Evolutionary conservation across 2,797 vertebrate species (phyloP).

Genomic region (Myoxocephalus aenaeus): DNA sequence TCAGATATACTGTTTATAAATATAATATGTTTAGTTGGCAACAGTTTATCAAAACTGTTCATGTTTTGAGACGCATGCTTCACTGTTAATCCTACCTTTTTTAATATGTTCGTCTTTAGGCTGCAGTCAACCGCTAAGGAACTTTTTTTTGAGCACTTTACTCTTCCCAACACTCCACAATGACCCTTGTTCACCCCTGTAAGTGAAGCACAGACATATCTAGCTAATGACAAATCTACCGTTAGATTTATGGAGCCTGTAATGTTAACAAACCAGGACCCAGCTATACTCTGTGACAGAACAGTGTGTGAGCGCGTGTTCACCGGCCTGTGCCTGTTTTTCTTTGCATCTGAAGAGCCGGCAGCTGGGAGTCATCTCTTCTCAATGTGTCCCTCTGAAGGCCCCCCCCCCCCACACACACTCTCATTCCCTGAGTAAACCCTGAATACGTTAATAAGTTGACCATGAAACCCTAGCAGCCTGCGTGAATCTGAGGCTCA

Average conservation of each 20-base stretch:
- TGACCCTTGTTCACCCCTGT: slow-evolving; percentile 46
- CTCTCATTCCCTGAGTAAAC: slow-evolving; percentile 33
- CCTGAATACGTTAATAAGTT: slow-evolving; percentile 65
- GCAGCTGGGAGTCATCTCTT: slow-evolving; percentile 80
- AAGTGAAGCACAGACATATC: slow-evolving; percentile 58
- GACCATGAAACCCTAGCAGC: slow-evolving; percentile 69
- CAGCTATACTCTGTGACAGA: slow-evolving; percentile 56
- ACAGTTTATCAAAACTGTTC: slow-evolving; percentile 30
- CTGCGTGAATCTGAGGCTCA: slow-evolving; percentile 63
- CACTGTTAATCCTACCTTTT: slow-evolving; percentile 5
- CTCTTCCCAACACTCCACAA: slow-evolving; percentile 36
- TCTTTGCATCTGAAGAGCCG: slow-evolving; percentile 62
- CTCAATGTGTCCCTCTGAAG: slow-evolving; percentile 45
- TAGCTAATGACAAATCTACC: slow-evolving; percentile 67
- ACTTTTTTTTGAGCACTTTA: slow-evolving; percentile 43
- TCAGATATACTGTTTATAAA: slow-evolving; percentile 1
- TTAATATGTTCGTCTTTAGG: slow-evolving; percentile 4
- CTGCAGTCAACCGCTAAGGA: slow-evolving; percentile 1
- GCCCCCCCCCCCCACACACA: background rate
- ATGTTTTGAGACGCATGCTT: slow-evolving; percentile 26
- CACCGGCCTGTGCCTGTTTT: slow-evolving; percentile 51
- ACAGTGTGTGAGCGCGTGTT: slow-evolving; percentile 32
- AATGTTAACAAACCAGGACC: slow-evolving; percentile 71
- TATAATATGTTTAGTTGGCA: slow-evolving; percentile 2
- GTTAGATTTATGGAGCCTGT: slow-evolving; percentile 72